These are phyloP conservation scores for Cantharis rustica DNA, from an alignment of 2,888 invertebrate genomes.

Conservation along the genomic window DNA sequence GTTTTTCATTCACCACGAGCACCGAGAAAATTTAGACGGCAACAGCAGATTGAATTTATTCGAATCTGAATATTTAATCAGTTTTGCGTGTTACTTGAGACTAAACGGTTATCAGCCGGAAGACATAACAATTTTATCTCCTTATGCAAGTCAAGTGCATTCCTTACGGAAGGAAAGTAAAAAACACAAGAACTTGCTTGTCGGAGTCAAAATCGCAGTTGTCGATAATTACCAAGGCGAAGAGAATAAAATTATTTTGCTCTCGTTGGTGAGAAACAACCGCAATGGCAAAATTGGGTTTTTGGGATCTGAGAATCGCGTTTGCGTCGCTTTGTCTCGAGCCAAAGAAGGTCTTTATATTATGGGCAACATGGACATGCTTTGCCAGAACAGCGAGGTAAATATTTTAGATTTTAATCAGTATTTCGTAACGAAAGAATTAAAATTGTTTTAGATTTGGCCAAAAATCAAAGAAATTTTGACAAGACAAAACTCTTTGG, in stretches of 20 bases:
- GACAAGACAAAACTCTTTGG: neutral
- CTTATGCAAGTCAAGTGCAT: conserved; percentile 73
- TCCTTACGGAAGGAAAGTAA: conserved; percentile 59
- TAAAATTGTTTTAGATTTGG: conserved; percentile 54
- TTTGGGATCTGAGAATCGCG: too few species aligned
- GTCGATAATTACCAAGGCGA: too few species aligned
- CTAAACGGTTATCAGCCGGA: conserved; percentile 62
- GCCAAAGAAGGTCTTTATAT: too few species aligned
- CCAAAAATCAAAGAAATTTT: neutral
- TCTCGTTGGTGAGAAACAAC: too few species aligned
- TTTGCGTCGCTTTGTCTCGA: too few species aligned
- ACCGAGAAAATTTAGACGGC: conserved; percentile 18
- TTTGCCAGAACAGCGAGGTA: too few species aligned
- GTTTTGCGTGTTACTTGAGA: conserved; percentile 65
- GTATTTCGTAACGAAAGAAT: conserved; percentile 79
- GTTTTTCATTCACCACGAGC: too few species aligned
- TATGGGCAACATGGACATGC: too few species aligned
- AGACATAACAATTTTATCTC: conserved; percentile 44
- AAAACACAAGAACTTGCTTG: conserved; percentile 42
- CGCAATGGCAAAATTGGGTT: too few species aligned
- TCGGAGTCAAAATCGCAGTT: conserved; percentile 62
- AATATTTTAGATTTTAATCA: conserved; percentile 62
- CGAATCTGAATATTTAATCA: conserved; percentile 68
- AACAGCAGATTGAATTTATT: conserved; percentile 63
- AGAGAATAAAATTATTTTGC: too few species aligned